Base-by-base conservation (phyloP, 2,797 vertebrate genomes). In the Hydrocynus forskahlii region DNA sequence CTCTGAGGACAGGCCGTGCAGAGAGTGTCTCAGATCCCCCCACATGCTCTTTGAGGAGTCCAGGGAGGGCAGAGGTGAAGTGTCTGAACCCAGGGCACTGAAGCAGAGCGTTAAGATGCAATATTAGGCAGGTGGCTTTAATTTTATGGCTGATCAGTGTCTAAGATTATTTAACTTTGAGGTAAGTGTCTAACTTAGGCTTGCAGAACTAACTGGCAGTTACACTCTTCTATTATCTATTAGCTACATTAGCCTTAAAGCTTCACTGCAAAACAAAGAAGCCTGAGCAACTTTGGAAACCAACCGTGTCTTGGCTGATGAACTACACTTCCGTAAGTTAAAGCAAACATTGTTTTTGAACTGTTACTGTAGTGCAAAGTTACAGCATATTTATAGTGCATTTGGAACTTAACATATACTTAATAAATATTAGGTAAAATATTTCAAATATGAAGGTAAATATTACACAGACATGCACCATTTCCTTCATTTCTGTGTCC, bases 1-100 rank as follows among this genome's bases (percentile, higher is more conserved):
- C 89, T 99, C 98, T 76, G 97, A 95, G 0, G 97, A 99, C 50
- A 99, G 93, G 85, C 96, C 97, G 87, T 96, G 98, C 78, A 99
- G 88, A 0, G 97, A 96, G 86, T 95, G 96, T 76, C 97, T 96
- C 78, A 99, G 90, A 68, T 94, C 91, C 16, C 94, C 93, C 98
- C 98, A 99, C 0, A 94, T 94, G 91, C 94, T 96, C 83, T 93
- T 95, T 45, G 96, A 92, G 4, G 95, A 91, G 57, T 96, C 96
- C 94, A 97, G 93, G 75, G 95, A 91, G 67, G 97, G 97, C 29
- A 98, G 94, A 0, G 97, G 91, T 0, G 94, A 95, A 1, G 95
- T 91, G 83, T 98, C 97, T 0, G 96, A 98, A 83, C 97, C 97
- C 85, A 99, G 87, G 0, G 94, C 93, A 83, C 98, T 99, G 89